Percentiles rank a stretch among this genome's conserved stretches.
Evolutionary conservation across 2,797 vertebrate species (phyloP).

Genomic region (Tamandua tetradactyla): DNA sequence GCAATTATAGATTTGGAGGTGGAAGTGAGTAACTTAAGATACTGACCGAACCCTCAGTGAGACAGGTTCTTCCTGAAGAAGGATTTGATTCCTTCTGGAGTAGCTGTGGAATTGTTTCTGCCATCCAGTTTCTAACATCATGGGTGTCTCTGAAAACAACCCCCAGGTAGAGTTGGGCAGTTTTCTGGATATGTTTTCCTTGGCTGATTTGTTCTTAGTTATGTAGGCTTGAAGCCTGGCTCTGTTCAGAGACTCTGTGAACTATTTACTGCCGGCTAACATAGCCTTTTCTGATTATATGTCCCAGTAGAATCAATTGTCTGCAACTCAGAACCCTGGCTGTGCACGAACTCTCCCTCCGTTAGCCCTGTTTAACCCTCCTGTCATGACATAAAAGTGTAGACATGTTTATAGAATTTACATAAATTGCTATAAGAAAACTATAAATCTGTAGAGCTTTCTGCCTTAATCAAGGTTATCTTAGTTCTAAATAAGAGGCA

Average conservation of each 20-base stretch:
- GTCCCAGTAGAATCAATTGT: background rate
- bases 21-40: background rate
- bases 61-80: background rate
- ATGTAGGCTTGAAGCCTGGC: background rate
- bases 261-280: background rate
- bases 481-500: constrained; percentile 23
- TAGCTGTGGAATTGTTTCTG: background rate
- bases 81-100: background rate
- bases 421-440: background rate
- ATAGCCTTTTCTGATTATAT: background rate
- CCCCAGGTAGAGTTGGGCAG: background rate
- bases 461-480: background rate
- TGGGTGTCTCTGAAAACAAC: background rate
- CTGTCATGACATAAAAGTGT: background rate
- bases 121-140: background rate
- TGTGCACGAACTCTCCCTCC: background rate
- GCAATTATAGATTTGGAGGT: background rate
- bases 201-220: background rate
- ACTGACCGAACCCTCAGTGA: background rate
- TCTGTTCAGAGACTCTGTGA: background rate
- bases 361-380: background rate
- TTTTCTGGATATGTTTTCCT: background rate
- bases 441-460: background rate
- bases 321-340: background rate
- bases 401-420: background rate